phyloP scores from a whole-genome alignment of 1,140 invertebrate genomes.

The Drosophila chauvacae region DNA sequence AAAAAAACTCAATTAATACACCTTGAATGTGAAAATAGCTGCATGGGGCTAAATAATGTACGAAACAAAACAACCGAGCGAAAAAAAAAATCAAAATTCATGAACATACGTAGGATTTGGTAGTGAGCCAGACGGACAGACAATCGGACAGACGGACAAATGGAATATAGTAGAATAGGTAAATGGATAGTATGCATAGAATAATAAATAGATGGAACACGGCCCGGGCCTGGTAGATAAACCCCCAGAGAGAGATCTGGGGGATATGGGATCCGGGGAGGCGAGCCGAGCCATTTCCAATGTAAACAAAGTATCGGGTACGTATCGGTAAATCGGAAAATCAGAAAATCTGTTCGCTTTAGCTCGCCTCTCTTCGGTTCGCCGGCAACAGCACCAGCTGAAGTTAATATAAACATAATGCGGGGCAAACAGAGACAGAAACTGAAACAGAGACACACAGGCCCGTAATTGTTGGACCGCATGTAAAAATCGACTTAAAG shows the following conservation, averaged over 20 bases:
- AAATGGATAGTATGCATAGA: slow-evolving; percentile 78
- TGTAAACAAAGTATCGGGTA: slow-evolving; percentile 66
- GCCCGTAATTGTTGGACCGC: slow-evolving; percentile 43
- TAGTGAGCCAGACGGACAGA: slow-evolving; percentile 41
- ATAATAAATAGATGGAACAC: slow-evolving; percentile 73
- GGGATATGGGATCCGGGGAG: background rate
- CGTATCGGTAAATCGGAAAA: slow-evolving; percentile 25
- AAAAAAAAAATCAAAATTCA: slow-evolving; percentile 52
- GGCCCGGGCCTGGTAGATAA: slow-evolving; percentile 29
- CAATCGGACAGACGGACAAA: slow-evolving; percentile 10
- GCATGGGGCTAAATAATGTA: slow-evolving; percentile 44
- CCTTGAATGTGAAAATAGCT: slow-evolving; percentile 70
- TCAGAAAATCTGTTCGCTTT: slow-evolving; percentile 28
- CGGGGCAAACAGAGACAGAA: slow-evolving; percentile 23
- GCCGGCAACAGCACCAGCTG: slow-evolving; percentile 13
- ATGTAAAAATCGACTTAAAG: slow-evolving; percentile 43
- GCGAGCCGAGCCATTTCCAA: slow-evolving; percentile 20
- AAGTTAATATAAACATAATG: slow-evolving; percentile 75
- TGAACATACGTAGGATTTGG: slow-evolving; percentile 52
- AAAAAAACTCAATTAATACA: slow-evolving; percentile 70
- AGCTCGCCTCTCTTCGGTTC: slow-evolving; percentile 23
- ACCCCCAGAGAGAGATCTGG: slow-evolving; percentile 17
- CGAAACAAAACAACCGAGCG: slow-evolving; percentile 31
- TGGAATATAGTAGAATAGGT: slow-evolving; percentile 55
- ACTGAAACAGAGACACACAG: slow-evolving; percentile 18